These are phyloP conservation scores for Spodoptera exigua DNA, from an alignment of 2,888 invertebrate species.

Conservation along the genomic window DNA sequence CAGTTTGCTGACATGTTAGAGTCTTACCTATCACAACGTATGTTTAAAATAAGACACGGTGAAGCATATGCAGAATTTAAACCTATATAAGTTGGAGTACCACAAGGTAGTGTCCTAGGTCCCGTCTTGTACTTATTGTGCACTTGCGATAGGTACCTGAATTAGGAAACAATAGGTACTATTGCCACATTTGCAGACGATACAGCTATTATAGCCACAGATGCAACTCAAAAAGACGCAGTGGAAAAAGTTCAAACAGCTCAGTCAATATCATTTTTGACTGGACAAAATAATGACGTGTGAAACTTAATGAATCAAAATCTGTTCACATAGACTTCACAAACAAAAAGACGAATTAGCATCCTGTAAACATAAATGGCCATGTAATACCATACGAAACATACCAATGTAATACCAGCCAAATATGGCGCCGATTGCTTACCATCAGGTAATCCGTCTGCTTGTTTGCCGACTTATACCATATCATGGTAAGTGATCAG, in stretches of 20 bases:
- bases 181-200: background rate
- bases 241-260: background rate
- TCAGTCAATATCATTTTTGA: background rate
- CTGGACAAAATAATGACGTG: background rate
- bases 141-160: too few species aligned
- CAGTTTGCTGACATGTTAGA: background rate
- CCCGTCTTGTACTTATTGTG: too few species aligned
- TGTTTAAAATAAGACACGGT: background rate
- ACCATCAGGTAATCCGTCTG: too few species aligned
- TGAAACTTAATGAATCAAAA: background rate
- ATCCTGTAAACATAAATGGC: background rate
- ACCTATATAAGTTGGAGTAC: too few species aligned
- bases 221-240: background rate
- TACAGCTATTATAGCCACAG: background rate
- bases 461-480: too few species aligned
- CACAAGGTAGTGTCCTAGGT: too few species aligned
- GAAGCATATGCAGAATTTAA: background rate
- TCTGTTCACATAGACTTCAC: constrained; percentile 1
- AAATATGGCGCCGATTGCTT: too few species aligned
- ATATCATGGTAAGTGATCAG: too few species aligned
- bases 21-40: background rate
- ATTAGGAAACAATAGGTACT: too few species aligned
- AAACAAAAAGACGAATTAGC: background rate
- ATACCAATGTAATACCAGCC: too few species aligned
- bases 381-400: too few species aligned